These are phyloP conservation scores for Neoscelio sp. DNA, from an alignment of 2,888 invertebrate species.

Conservation along the genomic window DNA sequence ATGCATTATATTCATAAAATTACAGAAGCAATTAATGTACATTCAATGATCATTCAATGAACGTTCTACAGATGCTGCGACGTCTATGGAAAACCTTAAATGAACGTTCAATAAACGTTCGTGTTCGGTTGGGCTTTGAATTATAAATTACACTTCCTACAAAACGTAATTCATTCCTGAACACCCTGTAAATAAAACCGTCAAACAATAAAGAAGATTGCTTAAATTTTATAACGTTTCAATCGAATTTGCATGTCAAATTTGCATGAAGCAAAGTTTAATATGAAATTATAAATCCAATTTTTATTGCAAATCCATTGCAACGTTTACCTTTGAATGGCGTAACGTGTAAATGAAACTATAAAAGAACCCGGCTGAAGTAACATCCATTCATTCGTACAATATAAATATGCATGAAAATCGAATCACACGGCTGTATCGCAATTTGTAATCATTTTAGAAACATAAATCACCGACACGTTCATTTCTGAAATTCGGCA, in stretches of 20 bases:
- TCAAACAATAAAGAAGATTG: background rate
- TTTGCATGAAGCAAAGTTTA: slow-evolving; percentile 26
- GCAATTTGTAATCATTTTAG: background rate
- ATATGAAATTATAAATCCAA: background rate
- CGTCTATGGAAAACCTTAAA: too few species aligned
- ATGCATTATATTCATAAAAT: too few species aligned
- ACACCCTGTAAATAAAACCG: too few species aligned
- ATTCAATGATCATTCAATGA: too few species aligned
- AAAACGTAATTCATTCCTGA: too few species aligned
- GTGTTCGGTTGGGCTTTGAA: background rate
- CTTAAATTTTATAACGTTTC: slow-evolving; percentile 1
- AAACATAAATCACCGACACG: too few species aligned
- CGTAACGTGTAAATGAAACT: background rate
- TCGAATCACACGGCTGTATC: background rate
- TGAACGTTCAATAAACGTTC: too few species aligned
- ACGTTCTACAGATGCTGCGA: too few species aligned
- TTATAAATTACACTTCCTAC: background rate
- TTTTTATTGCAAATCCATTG: background rate
- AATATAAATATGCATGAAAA: slow-evolving; percentile 23
- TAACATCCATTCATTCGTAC: background rate
- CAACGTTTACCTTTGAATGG: too few species aligned
- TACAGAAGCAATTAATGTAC: too few species aligned
- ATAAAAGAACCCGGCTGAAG: background rate
- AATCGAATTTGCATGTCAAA: slow-evolving; percentile 20
- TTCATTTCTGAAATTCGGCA: too few species aligned